Base-by-base conservation (phyloP, 2,888 invertebrate species). In the Mythimna ferrago region DNA sequence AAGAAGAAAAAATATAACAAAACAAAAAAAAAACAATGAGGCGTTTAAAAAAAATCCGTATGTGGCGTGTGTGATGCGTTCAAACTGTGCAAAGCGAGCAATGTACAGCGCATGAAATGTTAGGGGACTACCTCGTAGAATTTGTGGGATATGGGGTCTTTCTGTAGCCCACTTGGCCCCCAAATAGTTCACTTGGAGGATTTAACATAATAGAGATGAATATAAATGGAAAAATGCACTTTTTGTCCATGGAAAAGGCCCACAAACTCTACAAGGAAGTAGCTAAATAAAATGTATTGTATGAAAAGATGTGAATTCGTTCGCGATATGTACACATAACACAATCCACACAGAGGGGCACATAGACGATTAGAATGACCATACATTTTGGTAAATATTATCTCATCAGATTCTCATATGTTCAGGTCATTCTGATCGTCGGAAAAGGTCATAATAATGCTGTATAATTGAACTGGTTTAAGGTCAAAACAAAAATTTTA, bases 31-130 rank as follows among this genome's bases (percentile, higher is more conserved):
- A 63, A 79, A 64, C 14, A 75, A 83, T 89, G 70, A 87, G 92
- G 91, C 93, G 92, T 92, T 91, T 85, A 89, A 75, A 90, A 90
- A 48, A 90, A 85, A 87, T 89, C 89, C 89, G 89, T 86, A 89
- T 89, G 94, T 94, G 95, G 94, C 94, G 89, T 92, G 92, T 94
- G 94, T 91, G 88, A 93, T 94, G 94, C 91, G 91, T 90, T 88
- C 84, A 86, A 86, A 85, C 73, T 86, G 89, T 92, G 94, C 92
- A 86, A 93, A 93, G 93, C 93, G 88, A 89, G 89, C 87, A 86
- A 88, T 90, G 88, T 88, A 92, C 87, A 90, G 92, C 90, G 71
- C 90, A 93, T 92, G 88, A 82, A 72, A 89, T 91, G 93, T 93
- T 93, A 93, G 87, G 21, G 32, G 53, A 62, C n/a, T 64, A 57